These are phyloP conservation scores for Abrostola triplasia DNA, from an alignment of 2,888 invertebrate genomes.

Conservation along the genomic window DNA sequence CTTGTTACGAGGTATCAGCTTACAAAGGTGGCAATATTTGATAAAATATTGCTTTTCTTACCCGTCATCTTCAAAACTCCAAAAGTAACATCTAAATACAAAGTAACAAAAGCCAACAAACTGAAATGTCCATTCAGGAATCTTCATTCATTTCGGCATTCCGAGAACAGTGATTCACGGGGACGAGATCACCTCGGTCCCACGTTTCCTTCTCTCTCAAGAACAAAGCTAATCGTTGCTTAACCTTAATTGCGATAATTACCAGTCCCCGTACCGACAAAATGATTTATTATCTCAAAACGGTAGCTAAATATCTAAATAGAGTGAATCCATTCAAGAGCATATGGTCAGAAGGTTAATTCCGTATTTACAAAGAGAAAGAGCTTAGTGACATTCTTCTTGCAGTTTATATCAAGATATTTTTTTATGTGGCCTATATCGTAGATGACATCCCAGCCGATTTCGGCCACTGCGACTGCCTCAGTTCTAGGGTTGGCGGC, in stretches of 20 bases:
- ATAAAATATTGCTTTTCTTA: background rate
- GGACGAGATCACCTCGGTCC: slow-evolving; percentile 55
- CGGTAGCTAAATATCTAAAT: slow-evolving; percentile 61
- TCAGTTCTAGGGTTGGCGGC: no score
- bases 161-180: slow-evolving; percentile 51
- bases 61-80: background rate
- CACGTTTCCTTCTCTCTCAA: slow-evolving; percentile 73
- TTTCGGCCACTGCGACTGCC: no score
- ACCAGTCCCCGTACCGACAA: slow-evolving; percentile 73
- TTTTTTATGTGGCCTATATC: no score
- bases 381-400: background rate
- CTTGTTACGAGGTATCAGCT: slow-evolving; percentile 53
- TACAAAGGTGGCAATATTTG: slow-evolving; percentile 19
- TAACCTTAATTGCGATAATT: slow-evolving; percentile 87
- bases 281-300: slow-evolving; percentile 80
- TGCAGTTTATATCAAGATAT: no score
- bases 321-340: slow-evolving; percentile 41
- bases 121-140: slow-evolving; percentile 22
- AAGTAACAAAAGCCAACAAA: slow-evolving; percentile 12
- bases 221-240: slow-evolving; percentile 84
- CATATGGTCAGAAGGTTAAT: background rate
- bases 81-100: slow-evolving; percentile 31
- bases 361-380: background rate
- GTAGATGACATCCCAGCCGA: no score
- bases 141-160: slow-evolving; percentile 43